Percentiles rank a stretch among this genome's conserved stretches.
phyloP scores from a whole-genome alignment of 2,888 invertebrate species.

The Caenorhabditis sp. region DNA sequence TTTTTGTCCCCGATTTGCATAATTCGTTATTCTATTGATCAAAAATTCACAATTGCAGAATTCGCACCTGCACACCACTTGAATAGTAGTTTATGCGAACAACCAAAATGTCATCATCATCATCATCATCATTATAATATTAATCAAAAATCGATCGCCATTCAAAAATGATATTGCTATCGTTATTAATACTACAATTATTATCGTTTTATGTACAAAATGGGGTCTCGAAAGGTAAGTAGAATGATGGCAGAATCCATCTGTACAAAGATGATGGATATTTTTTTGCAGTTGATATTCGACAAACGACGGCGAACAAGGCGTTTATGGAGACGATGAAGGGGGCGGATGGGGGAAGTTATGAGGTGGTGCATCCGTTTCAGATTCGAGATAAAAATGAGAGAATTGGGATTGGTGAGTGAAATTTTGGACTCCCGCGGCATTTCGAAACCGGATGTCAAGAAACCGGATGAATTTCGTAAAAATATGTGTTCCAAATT shows the following conservation, averaged over 20 bases:
- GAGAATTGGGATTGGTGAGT: slow-evolving; percentile 70
- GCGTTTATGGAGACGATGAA: slow-evolving; percentile 71
- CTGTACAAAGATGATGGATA: background rate
- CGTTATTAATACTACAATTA: background rate
- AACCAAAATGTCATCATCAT: no score
- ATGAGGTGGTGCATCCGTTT: slow-evolving; percentile 73
- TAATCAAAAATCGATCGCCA: no score
- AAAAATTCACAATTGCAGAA: no score
- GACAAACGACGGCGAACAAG: slow-evolving; percentile 69
- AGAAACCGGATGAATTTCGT: no score
- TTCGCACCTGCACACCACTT: no score
- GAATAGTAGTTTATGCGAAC: no score
- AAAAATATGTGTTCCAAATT: no score
- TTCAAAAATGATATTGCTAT: background rate
- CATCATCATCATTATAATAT: no score
- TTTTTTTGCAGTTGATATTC: slow-evolving; percentile 53
- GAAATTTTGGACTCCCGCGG: no score
- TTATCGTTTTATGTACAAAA: no score
- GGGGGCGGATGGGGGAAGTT: slow-evolving; percentile 63
- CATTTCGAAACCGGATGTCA: no score
- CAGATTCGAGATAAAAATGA: slow-evolving; percentile 72
- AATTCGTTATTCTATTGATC: background rate
- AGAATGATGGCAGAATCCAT: background rate
- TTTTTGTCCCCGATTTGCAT: background rate
- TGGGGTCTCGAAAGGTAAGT: slow-evolving; percentile 11